These are phyloP conservation scores for Percopsis omiscomaycus DNA, from an alignment of 2,797 vertebrate species.

Conservation along the genomic window DNA sequence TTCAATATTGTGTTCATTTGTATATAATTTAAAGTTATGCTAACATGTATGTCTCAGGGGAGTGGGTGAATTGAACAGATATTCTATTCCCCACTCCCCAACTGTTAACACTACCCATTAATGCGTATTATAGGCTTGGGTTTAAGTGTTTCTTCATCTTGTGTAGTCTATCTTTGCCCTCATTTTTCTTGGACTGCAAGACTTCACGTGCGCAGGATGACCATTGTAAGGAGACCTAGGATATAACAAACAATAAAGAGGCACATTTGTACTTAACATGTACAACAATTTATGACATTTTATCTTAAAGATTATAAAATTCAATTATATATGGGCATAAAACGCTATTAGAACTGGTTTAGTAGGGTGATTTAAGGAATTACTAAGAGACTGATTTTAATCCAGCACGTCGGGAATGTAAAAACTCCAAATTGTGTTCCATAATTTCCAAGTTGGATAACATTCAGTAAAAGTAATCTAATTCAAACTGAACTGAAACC, in stretches of 20 bases:
- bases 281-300: too few relatives aligned
- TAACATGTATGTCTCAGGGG: constrained; percentile 47
- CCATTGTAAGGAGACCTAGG: constrained; percentile 98
- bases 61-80: constrained; percentile 17
- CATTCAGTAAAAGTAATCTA: too few relatives aligned
- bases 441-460: too few relatives aligned
- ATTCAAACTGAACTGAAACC: too few relatives aligned
- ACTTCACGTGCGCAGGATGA: constrained; percentile 93
- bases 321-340: too few relatives aligned
- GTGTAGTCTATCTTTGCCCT: constrained; percentile 30
- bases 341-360: too few relatives aligned
- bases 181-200: constrained; percentile 19
- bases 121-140: constrained; percentile 33
- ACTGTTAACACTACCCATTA: constrained; percentile 39
- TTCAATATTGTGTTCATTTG: constrained; percentile 29
- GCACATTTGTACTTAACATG: neutral
- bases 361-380: too few relatives aligned
- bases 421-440: too few relatives aligned
- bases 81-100: constrained; percentile 17
- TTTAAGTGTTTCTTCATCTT: constrained; percentile 42
- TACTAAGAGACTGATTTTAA: too few relatives aligned
- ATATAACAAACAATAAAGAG: constrained; percentile 4
- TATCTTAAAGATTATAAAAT: too few relatives aligned
- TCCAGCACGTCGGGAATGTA: too few relatives aligned
- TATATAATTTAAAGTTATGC: constrained; percentile 27